Evolutionary conservation across 2,113 vertebrate species (phyloP).

Genomic region (Chauna torquata): DNA sequence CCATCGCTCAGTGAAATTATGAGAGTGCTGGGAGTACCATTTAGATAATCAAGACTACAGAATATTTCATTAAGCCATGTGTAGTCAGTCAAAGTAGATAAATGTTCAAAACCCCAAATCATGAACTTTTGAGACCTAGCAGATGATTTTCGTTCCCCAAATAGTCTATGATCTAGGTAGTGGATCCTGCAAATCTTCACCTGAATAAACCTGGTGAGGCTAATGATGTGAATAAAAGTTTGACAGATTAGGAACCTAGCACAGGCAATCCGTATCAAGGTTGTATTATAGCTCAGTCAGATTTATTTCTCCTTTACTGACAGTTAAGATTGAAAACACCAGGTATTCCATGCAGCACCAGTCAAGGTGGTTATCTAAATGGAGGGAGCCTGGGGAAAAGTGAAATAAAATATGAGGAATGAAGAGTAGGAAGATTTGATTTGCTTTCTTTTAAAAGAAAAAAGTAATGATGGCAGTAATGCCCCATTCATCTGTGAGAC

Average conservation of each 20-base stretch:
- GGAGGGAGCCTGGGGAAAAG: neutral
- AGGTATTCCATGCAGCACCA: neutral
- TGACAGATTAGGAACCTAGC: neutral
- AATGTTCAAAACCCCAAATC: neutral
- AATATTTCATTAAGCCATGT: neutral
- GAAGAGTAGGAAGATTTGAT: neutral
- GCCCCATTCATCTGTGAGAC: neutral
- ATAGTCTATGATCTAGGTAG: neutral
- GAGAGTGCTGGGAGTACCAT: neutral
- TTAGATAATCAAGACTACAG: constrained; percentile 23
- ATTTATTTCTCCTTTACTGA: neutral
- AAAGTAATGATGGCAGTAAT: neutral
- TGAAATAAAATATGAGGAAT: neutral
- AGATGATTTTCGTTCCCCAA: neutral
- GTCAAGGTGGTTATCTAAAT: neutral
- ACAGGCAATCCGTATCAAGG: neutral
- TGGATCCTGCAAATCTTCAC: neutral
- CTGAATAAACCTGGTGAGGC: neutral
- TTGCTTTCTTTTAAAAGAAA: neutral
- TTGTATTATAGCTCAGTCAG: neutral
- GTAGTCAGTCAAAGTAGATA: neutral
- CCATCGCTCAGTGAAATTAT: constrained; percentile 39
- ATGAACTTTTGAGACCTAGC: neutral
- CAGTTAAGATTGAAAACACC: neutral
- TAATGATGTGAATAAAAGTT: neutral